Conservation (phyloP, 2,797 vertebrate genomes). For the Pseudotriccus pelzelni region DNA sequence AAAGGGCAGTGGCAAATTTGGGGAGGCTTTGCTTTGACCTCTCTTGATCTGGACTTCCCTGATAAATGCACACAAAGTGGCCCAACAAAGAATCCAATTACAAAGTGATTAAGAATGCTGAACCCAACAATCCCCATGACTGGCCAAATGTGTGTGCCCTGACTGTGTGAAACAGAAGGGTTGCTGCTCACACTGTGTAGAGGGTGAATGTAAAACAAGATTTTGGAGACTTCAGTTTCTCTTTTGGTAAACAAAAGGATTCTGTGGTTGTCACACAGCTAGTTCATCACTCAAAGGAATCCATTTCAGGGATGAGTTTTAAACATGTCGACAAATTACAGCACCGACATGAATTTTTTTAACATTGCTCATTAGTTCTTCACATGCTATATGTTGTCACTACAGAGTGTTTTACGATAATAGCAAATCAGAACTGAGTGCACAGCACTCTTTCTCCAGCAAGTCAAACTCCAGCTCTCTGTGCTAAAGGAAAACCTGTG, state of each 20-base stretch:
- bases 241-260: background rate
- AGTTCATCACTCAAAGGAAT: background rate
- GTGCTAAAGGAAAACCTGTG: background rate
- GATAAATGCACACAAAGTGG: constrained; percentile 10
- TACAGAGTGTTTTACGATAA: background rate
- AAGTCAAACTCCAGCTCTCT: background rate
- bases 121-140: background rate
- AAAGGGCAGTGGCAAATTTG: constrained; percentile 41
- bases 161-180: background rate
- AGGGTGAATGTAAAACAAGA: background rate
- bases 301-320: background rate
- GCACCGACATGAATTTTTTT: rapidly evolving
- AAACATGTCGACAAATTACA: background rate
- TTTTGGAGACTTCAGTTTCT: background rate
- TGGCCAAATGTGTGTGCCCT: background rate
- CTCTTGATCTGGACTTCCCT: constrained; percentile 33
- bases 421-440: background rate
- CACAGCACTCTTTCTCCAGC: background rate
- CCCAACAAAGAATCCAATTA: constrained; percentile 37
- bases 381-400: background rate
- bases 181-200: background rate
- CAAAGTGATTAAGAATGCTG: constrained; percentile 20
- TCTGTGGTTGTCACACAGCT: background rate
- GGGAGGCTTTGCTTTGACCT: constrained; percentile 32
- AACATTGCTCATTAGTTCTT: background rate